Percentiles rank a stretch among this genome's conserved stretches.
These are phyloP conservation scores for Lycocerus yunnanus DNA, from an alignment of 2,888 invertebrate species.

Conservation along the genomic window DNA sequence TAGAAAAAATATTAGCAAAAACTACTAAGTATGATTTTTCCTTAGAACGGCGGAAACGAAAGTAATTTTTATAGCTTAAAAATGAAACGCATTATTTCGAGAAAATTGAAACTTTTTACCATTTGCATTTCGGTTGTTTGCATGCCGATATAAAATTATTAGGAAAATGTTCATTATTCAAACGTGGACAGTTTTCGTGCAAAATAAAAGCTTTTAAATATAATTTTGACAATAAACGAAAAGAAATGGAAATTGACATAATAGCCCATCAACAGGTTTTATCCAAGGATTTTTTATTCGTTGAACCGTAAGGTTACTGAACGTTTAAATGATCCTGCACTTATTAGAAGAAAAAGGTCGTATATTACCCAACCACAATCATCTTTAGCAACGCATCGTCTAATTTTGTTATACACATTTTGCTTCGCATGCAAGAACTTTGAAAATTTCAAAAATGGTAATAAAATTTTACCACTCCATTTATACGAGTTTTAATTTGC, in stretches of 20 bases:
- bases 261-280: constrained; percentile 4
- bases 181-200: background rate
- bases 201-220: background rate
- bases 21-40: too few relatives aligned
- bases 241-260: background rate
- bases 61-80: too few relatives aligned
- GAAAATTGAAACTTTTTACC: background rate
- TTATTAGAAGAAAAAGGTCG: background rate
- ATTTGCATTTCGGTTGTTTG: background rate
- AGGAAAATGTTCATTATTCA: background rate
- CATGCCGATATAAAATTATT: background rate
- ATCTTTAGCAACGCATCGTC: background rate
- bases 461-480: background rate
- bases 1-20: too few relatives aligned
- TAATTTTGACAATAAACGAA: background rate
- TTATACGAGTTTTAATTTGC: background rate
- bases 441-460: background rate
- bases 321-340: constrained; percentile 2
- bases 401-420: background rate
- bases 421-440: background rate
- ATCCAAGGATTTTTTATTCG: constrained; percentile 4
- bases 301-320: constrained; percentile 1
- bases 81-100: too few relatives aligned
- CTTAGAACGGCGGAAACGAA: too few relatives aligned
- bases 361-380: background rate